Percentiles rank a stretch among this genome's conserved stretches.
These are phyloP conservation scores for Aethes cnicana DNA, from an alignment of 2,888 invertebrate genomes.

Conservation along the genomic window DNA sequence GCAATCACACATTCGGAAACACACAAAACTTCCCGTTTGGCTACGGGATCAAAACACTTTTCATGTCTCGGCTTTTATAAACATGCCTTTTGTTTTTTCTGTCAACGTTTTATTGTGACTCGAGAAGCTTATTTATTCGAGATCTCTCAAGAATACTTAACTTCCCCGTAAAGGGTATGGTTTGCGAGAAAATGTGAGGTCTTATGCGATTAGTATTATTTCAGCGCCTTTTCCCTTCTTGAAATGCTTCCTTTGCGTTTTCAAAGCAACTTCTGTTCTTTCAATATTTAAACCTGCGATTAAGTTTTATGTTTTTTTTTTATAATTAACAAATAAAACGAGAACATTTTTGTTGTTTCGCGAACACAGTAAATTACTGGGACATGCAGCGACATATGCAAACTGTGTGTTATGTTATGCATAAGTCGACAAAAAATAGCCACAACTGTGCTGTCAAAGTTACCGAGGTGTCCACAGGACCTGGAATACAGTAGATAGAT, in stretches of 20 bases:
- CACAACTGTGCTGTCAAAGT: slow-evolving; percentile 1
- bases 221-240: background rate
- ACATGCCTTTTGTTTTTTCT: slow-evolving; percentile 4
- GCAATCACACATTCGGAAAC: background rate
- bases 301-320: too few relatives aligned
- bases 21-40: slow-evolving; percentile 8
- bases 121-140: slow-evolving; percentile 18
- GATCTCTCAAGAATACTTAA: slow-evolving; percentile 3
- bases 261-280: background rate
- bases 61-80: slow-evolving; percentile 13
- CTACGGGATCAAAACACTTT: slow-evolving; percentile 8
- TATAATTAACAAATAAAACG: background rate
- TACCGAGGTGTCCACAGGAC: background rate
- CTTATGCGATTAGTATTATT: background rate
- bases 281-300: too few relatives aligned
- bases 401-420: slow-evolving; percentile 6
- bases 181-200: background rate
- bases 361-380: background rate
- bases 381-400: slow-evolving; percentile 9
- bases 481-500: too few relatives aligned
- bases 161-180: background rate
- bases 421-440: slow-evolving; percentile 7
- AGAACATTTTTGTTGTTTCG: slow-evolving; percentile 1
- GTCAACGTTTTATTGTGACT: background rate
- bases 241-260: background rate